Conservation (phyloP, 2,113 vertebrate genomes). For the Speoplatyrhinus poulsoni region DNA sequence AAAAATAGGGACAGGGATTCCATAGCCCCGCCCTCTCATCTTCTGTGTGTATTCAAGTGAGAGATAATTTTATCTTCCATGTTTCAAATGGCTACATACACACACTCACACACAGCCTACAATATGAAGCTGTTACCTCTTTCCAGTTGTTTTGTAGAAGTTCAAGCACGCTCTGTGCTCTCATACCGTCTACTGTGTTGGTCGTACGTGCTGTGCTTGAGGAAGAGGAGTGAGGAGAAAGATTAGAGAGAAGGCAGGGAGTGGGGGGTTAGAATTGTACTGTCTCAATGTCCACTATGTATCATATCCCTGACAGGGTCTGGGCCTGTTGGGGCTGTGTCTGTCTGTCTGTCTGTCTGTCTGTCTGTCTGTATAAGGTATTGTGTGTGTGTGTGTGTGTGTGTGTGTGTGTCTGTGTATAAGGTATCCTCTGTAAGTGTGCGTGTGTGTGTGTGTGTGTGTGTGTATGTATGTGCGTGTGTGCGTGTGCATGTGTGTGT, state of each 20-base stretch:
- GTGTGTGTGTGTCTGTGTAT: slow-evolving; percentile 7
- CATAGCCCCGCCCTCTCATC: too few species aligned
- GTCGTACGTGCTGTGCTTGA: not conserved
- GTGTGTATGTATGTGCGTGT: slow-evolving; percentile 29
- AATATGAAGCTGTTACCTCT: too few species aligned
- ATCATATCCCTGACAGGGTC: slow-evolving; percentile 53
- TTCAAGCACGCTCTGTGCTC: too few species aligned
- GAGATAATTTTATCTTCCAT: too few species aligned
- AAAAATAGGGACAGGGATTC: too few species aligned
- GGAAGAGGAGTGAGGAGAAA: not conserved
- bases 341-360: slow-evolving; percentile 3
- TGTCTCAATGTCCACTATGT: slow-evolving; percentile 31
- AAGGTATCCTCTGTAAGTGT: slow-evolving; percentile 3
- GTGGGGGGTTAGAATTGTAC: not conserved
- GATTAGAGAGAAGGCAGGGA: not conserved
- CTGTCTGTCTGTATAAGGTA: slow-evolving; percentile 11
- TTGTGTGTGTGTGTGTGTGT: slow-evolving; percentile 1
- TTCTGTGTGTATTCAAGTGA: too few species aligned
- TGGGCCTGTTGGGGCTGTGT: slow-evolving; percentile 38
- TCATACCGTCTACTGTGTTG: too few species aligned
- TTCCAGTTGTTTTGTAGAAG: too few species aligned
- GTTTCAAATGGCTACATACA: too few species aligned
- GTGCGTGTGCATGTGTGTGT: slow-evolving; percentile 10
- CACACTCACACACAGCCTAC: too few species aligned
- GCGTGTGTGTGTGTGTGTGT: slow-evolving; percentile 39